Evolutionary conservation across 2,113 vertebrate species (phyloP), one percentile per base, ranked within the genome.

Genomic region (Hypomesus transpacificus): DNA sequence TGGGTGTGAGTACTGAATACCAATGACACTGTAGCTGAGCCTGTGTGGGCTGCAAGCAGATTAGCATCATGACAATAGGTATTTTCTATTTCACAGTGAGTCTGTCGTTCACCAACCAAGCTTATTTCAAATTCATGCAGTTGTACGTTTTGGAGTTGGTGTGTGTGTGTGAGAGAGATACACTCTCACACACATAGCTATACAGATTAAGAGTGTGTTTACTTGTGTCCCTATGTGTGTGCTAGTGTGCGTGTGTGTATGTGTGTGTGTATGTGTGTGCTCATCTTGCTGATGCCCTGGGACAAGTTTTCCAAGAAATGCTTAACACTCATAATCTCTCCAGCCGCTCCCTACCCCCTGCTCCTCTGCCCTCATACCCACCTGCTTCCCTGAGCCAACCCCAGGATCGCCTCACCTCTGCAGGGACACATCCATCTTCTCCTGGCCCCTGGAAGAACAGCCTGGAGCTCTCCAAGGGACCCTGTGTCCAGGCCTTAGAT

Each of bases 401-500:
- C 22, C n/a, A 76, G 14, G 71, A 66, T 66, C 20, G 34, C 51
- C 68, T n/a, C 50, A 72, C 65, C 65, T 46, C 61, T 61, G 60
- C 26, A 2, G 52, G 31, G 65, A 62, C 53, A 14, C 53, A 71
- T 75, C 34, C 16, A 14, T 76, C 54, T 76, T 69, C 68, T 68
- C 21, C 52, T 61, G 24, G 46, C 46, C 64, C 66, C 21, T 64
- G 69, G 63, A 73, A 74, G 75, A 61, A 52, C 53, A 46, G 62
- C 74, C 50, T 13, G 60, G 69, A 70, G 71, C 74, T 79, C 72
- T 77, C 50, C 11, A n/a, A 66, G 68, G 66, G 71, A 68, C 57
- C 50, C 22, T 17, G 69, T 11, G 7, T 24, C n/a, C 71, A 61
- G 62, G 66, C 71, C 61, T 20, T 56, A 80, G 61, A 73, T 63